Base-by-base conservation (phyloP, 1,140 invertebrate genomes). In the Lethrus apterus region DNA sequence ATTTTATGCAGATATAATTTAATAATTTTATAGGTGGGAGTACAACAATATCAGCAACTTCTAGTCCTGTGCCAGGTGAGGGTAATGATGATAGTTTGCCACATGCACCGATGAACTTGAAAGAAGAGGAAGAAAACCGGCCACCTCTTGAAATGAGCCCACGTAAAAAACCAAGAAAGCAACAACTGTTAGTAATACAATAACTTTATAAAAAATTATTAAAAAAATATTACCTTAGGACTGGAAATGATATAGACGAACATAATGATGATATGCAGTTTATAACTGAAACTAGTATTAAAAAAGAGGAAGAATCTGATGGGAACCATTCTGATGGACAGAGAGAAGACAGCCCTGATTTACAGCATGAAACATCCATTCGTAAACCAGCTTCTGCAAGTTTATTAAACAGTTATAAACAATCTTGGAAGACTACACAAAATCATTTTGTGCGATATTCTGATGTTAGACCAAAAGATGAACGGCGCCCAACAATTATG, bases 401-500 rank as follows among this genome's bases (percentile, higher is more conserved):
- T 42, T 47, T 72, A 18, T 50, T 72, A 13, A 69, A 66, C 34
- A 64, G 63, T 30, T 73, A 73, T 50, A 51, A 60, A 15, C 69
- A 71, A 38, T 64, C 58, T 30, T 79, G 78, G 74, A 78, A 79
- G 52, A 60, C 76, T 26, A 79, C 77, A 7, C 78, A 78, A 52
- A 74, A 80, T 54, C 93, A 98, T 72, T 98, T 94, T 67, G 71
- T 82, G 51, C 74, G 89, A 40, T 87, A 93, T 47, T 78, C 79
- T 10, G 93, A 97, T 68, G 88, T 97, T 1, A 84, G 84, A 63
- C 80, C 86, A 1, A 86, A 86, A 56, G 86, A 92, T 51, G 89
- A 93, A 63, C 75, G 84, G 49, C 73, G 81, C 51, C 80, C 85
- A 4, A 85, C 86, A 4, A 81, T 93, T 2, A 84, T 84, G 59